phyloP scores from a whole-genome alignment of 2,113 vertebrate species.

The Pyxicephalus adspersus region DNA sequence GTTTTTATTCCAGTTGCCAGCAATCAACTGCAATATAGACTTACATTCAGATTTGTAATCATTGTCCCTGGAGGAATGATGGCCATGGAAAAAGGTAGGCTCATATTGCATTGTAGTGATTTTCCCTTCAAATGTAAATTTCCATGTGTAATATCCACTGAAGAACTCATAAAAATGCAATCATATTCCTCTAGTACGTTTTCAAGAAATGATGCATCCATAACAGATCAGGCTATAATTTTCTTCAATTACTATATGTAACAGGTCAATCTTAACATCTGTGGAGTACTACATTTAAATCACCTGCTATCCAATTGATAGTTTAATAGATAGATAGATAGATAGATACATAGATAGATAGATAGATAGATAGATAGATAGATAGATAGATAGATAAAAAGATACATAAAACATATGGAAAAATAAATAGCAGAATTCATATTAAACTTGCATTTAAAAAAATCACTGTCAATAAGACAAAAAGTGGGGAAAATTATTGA shows the following conservation, averaged over 20 bases:
- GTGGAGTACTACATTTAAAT: too few relatives aligned
- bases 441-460: too few relatives aligned
- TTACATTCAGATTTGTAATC: constrained; percentile 4
- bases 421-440: too few relatives aligned
- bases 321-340: too few relatives aligned
- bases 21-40: constrained; percentile 1
- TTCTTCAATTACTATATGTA: not conserved
- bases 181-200: not conserved
- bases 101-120: constrained; percentile 16
- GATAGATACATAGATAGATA: too few relatives aligned
- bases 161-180: constrained; percentile 8
- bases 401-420: too few relatives aligned
- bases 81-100: not conserved
- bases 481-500: too few relatives aligned
- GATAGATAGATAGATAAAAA: too few relatives aligned
- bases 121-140: constrained; percentile 37
- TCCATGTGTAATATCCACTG: not conserved
- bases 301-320: too few relatives aligned
- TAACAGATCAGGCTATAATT: not conserved
- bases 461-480: too few relatives aligned
- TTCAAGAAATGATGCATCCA: not conserved
- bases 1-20: not conserved
- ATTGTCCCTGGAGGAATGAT: constrained; percentile 1
- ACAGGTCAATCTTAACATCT: too few relatives aligned
- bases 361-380: too few relatives aligned